Evolutionary conservation across 2,888 invertebrate genomes (phyloP), one percentile per base, ranked within the genome.

Genomic region (Pyrocoelia pectoralis): DNA sequence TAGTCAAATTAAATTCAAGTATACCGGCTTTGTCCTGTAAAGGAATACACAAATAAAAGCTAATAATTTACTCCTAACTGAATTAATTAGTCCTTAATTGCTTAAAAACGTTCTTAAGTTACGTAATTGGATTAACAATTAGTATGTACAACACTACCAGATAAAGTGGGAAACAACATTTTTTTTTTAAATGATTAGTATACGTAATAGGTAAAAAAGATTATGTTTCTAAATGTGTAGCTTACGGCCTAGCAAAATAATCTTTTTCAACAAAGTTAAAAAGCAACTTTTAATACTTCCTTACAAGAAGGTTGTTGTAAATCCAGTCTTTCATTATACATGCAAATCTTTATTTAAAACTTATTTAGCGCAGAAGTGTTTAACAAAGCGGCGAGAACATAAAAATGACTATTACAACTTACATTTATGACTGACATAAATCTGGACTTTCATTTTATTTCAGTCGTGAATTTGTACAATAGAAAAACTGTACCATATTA

Each of bases 261-360:
- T 33, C 33, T 41, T 13, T 41, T 13, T 13, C 14, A 17, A 18
- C 17, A 46, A 46, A 18, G 46, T 46, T 46, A 46, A 46, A 57
- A 38, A 41, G 28, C n/a, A 1, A 51, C 24, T 58, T 49, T 18
- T 15, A 43, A 60, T 38, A 52, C 46, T 56, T 52, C 24, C 55
- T 56, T 19, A 41, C 17, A 12, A 62, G 52, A 52, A 19, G 61
- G 53, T 43, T 38, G 61, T 38, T 51, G 56, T 54, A 63, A 57
- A 57, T 63, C 57, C 57, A 48, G 46, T 43, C 49, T 24, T 58
- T 63, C 63, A 63, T 63, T 63, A 63, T 55, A 64, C 54, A 65
- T 65, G 60, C 61, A 65, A 60, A 65, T 65, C 61, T 61, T 65
- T 56, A 65, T 61, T 61, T 65, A 65, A 65, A 65, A 65, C 65